Evolutionary conservation across 2,888 invertebrate genomes (phyloP).

Genomic region (Dione vanillae): DNA sequence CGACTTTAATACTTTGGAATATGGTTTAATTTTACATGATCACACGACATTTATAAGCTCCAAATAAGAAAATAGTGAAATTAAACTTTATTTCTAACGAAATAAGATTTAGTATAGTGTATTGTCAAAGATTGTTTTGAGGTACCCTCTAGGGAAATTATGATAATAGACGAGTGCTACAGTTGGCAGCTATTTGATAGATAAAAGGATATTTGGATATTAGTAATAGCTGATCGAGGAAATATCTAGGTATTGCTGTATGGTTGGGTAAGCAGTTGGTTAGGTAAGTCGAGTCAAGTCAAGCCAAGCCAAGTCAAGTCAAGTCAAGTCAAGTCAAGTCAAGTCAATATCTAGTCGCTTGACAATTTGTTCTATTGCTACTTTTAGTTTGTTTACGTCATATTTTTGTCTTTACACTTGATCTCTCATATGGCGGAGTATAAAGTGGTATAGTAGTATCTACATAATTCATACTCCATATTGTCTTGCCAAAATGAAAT

Average conservation of each 20-base stretch:
- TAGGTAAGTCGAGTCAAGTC: no score
- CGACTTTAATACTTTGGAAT: not conserved
- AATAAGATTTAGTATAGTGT: slow-evolving; percentile 14
- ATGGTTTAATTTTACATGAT: slow-evolving; percentile 22
- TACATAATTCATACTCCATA: no score
- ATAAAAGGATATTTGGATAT: slow-evolving; percentile 54
- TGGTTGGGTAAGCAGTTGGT: not conserved
- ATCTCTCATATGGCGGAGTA: no score
- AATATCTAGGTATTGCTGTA: slow-evolving; percentile 27
- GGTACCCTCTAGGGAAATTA: slow-evolving; percentile 55
- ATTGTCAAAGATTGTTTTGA: slow-evolving; percentile 35
- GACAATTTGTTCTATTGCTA: no score
- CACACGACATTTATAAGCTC: slow-evolving; percentile 6
- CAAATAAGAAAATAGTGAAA: not conserved
- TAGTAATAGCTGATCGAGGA: slow-evolving; percentile 51
- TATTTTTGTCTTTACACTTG: no score
- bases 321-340: no score
- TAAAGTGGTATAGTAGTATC: no score
- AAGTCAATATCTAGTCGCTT: not conserved
- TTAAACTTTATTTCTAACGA: slow-evolving; percentile 11
- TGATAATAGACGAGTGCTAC: slow-evolving; percentile 53
- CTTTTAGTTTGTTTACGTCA: no score
- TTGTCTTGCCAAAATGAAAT: no score
- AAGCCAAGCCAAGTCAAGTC: no score
- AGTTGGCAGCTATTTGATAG: slow-evolving; percentile 55